These are phyloP conservation scores for Macrobrachium rosenbergii DNA, from an alignment of 1,140 invertebrate genomes.

Conservation along the genomic window DNA sequence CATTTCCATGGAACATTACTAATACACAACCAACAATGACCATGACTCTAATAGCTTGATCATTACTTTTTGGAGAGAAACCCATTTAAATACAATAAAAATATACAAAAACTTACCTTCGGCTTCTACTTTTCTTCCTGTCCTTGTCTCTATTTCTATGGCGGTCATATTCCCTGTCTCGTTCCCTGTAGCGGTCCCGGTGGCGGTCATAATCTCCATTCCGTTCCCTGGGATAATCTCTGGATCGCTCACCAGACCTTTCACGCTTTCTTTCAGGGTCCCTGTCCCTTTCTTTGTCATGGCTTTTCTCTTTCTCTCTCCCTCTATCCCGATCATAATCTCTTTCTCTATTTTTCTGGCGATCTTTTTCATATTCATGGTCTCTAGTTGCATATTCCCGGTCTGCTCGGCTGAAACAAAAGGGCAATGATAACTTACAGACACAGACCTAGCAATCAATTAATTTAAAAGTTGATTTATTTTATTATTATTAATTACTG, in stretches of 20 bases:
- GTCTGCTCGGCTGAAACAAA: too few relatives aligned
- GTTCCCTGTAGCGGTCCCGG: conserved; percentile 38
- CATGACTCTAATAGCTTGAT: too few relatives aligned
- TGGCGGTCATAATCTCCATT: conserved; percentile 52
- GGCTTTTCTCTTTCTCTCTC: not conserved
- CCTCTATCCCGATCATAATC: conserved; percentile 21
- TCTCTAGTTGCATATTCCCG: not conserved
- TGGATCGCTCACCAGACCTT: conserved; percentile 59
- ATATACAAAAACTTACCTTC: conserved; percentile 4
- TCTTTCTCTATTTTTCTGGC: not conserved
- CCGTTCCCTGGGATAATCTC: conserved; percentile 42
- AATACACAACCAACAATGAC: too few relatives aligned
- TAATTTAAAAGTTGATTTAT: too few relatives aligned
- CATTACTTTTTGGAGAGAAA: too few relatives aligned
- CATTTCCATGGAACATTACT: too few relatives aligned
- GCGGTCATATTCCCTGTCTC: conserved; percentile 30
- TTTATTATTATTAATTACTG: too few relatives aligned
- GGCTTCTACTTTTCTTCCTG: conserved; percentile 52
- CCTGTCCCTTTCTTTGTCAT: conserved; percentile 13
- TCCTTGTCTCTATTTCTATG: conserved; percentile 54
- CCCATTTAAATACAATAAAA: too few relatives aligned
- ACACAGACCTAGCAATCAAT: too few relatives aligned
- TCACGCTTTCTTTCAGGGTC: conserved; percentile 69
- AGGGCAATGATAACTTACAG: too few relatives aligned
- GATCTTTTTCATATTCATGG: conserved; percentile 7